These are phyloP conservation scores for Pelmatolapia mariae DNA, from an alignment of 2,113 vertebrate species.

Conservation along the genomic window DNA sequence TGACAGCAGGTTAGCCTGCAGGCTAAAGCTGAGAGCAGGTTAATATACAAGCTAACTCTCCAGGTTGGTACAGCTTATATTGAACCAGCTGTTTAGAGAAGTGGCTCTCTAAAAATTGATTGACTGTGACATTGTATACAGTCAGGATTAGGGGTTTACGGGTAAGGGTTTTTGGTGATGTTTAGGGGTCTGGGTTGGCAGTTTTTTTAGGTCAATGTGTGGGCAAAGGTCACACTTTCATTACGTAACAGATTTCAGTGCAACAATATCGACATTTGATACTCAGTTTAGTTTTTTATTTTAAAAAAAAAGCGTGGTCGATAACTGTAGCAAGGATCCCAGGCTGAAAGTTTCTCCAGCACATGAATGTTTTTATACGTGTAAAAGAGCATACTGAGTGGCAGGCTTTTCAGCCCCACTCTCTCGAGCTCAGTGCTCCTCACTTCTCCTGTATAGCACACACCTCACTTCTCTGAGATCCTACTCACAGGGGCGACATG, in stretches of 20 bases:
- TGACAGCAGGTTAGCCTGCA: neutral
- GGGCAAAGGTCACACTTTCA: neutral
- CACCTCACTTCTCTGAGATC: neutral
- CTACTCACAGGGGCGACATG: neutral
- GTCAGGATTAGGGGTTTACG: neutral
- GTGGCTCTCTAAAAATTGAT: neutral
- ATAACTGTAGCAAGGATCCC: neutral
- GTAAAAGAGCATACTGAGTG: neutral
- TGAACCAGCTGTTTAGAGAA: neutral
- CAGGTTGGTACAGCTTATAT: neutral
- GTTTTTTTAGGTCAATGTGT: neutral
- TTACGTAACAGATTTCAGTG: neutral
- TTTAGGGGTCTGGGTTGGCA: neutral
- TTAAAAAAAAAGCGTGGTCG: neutral
- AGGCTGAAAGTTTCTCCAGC: neutral
- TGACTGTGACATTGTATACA: neutral
- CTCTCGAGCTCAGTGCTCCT: neutral
- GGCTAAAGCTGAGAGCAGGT: constrained; percentile 40
- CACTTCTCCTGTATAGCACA: neutral
- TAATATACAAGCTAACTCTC: neutral
- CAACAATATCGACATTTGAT: neutral
- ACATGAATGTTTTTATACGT: neutral
- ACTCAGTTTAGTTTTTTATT: neutral
- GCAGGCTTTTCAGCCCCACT: neutral
- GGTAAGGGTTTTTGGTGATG: neutral